phyloP scores from a whole-genome alignment of 2,888 invertebrate species.

The Drosophila sordidula region DNA sequence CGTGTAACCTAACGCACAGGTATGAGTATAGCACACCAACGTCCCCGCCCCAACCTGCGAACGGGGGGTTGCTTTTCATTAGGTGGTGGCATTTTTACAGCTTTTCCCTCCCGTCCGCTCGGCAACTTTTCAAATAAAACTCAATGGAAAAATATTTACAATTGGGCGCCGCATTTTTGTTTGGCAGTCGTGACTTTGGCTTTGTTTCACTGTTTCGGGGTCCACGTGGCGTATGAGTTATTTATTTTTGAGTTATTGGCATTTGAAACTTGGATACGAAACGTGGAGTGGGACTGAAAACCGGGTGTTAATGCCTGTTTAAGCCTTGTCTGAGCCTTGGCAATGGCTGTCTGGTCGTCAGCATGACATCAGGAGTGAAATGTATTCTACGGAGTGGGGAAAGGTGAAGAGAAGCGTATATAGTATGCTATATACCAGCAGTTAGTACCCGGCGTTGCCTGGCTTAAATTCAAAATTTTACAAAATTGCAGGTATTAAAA shows the following conservation, averaged over 20 bases:
- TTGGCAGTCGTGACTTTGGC: slow-evolving; percentile 72
- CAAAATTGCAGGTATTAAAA: too few species aligned
- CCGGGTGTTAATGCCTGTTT: slow-evolving; percentile 27
- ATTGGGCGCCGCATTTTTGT: slow-evolving; percentile 59
- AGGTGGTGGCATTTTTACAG: slow-evolving; percentile 55
- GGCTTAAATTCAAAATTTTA: background rate
- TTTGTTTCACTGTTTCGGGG: slow-evolving; percentile 50
- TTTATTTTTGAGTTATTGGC: slow-evolving; percentile 76
- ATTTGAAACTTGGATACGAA: slow-evolving; percentile 43
- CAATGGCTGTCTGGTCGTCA: slow-evolving; percentile 6
- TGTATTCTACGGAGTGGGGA: background rate
- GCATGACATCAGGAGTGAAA: background rate
- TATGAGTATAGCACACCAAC: slow-evolving; percentile 17
- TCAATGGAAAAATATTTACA: slow-evolving; percentile 78
- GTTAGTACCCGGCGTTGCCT: too few species aligned
- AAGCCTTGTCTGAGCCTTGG: slow-evolving; percentile 31
- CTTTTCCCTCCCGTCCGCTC: slow-evolving; percentile 11
- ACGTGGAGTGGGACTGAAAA: slow-evolving; percentile 9
- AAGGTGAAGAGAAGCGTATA: too few species aligned
- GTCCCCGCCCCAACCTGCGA: background rate
- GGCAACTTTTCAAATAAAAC: slow-evolving; percentile 77
- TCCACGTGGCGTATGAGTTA: slow-evolving; percentile 70
- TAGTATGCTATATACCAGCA: too few species aligned
- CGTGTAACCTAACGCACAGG: slow-evolving; percentile 70
- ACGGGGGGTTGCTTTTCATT: slow-evolving; percentile 57